Conservation (phyloP, 64 coral and sea anemone species). For the Porites australiensis region DNA sequence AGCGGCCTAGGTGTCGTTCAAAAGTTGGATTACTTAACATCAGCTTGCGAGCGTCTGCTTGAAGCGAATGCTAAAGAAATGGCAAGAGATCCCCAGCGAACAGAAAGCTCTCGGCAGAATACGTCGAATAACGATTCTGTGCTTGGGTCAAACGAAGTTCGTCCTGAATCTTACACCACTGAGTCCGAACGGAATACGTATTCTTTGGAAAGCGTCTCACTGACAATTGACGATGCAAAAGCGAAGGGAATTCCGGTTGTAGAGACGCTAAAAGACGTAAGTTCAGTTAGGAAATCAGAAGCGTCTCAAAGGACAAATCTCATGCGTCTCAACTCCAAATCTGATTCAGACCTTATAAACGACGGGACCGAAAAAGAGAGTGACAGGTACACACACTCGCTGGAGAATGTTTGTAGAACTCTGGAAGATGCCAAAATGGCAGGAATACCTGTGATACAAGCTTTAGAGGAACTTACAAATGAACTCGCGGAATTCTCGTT, state of each 20-base stretch:
- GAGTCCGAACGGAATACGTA: conserved; percentile 49
- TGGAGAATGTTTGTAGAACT: conserved; percentile 37
- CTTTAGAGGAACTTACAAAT: conserved; percentile 56
- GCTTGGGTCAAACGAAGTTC: background rate
- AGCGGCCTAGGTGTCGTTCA: conserved; percentile 72
- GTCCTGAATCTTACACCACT: background rate
- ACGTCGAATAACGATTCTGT: background rate
- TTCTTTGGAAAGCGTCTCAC: conserved; percentile 58
- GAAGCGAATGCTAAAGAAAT: conserved; percentile 52
- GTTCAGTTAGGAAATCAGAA: background rate
- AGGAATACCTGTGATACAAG: conserved; percentile 67
- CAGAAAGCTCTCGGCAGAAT: background rate
- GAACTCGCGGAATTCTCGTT: conserved; percentile 52
- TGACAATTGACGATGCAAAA: conserved; percentile 46
- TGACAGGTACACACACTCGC: conserved; percentile 43
- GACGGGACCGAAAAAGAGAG: background rate
- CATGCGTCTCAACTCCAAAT: conserved; percentile 35
- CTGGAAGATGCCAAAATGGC: conserved; percentile 38
- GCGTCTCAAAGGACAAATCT: conserved; percentile 15
- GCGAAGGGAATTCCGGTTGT: conserved; percentile 63
- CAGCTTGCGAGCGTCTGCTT: conserved; percentile 88
- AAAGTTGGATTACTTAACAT: conserved; percentile 89
- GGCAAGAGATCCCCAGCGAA: background rate
- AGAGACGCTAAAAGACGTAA: conserved; percentile 35
- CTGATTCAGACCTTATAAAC: conserved; percentile 18